These are phyloP conservation scores for Abrostola triplasia DNA, from an alignment of 2,888 invertebrate species.

Conservation along the genomic window DNA sequence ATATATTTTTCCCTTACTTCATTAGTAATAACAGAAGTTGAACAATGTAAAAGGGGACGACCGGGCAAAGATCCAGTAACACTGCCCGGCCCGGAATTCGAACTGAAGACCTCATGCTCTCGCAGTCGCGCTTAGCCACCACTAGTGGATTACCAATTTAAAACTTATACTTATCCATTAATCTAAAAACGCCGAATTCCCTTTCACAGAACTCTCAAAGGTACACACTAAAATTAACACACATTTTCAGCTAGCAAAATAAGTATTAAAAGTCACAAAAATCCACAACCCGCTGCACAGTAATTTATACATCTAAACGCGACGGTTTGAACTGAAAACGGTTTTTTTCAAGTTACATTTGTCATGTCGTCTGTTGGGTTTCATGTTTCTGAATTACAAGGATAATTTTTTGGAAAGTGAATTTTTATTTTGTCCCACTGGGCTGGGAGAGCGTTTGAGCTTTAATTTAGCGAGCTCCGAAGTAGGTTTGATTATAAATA, in stretches of 20 bases:
- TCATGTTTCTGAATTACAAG: slow-evolving; percentile 29
- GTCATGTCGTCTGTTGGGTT: slow-evolving; percentile 15
- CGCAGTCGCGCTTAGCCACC: no score
- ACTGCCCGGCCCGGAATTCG: no score
- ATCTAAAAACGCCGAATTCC: neutral
- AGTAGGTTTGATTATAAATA: slow-evolving; percentile 3
- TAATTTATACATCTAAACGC: slow-evolving; percentile 37
- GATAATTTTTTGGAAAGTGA: slow-evolving; percentile 23
- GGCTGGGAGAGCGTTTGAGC: neutral
- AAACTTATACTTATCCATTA: no score
- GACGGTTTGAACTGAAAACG: slow-evolving; percentile 27
- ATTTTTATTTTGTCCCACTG: slow-evolving; percentile 23
- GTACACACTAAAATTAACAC: slow-evolving; percentile 3
- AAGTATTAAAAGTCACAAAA: slow-evolving; percentile 6
- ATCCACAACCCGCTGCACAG: slow-evolving; percentile 1
- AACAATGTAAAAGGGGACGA: no score
- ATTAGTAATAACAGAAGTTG: no score
- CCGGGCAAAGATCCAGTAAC: no score
- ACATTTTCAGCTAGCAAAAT: slow-evolving; percentile 9
- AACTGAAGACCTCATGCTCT: no score
- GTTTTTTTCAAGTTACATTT: slow-evolving; percentile 33
- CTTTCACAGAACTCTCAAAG: neutral
- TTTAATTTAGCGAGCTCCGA: neutral
- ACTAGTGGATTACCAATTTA: no score
- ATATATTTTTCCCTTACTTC: no score